Percentiles rank a stretch among this genome's conserved stretches.
phyloP scores from a whole-genome alignment of 2,113 vertebrate species.

The Chelonoidis abingdonii region DNA sequence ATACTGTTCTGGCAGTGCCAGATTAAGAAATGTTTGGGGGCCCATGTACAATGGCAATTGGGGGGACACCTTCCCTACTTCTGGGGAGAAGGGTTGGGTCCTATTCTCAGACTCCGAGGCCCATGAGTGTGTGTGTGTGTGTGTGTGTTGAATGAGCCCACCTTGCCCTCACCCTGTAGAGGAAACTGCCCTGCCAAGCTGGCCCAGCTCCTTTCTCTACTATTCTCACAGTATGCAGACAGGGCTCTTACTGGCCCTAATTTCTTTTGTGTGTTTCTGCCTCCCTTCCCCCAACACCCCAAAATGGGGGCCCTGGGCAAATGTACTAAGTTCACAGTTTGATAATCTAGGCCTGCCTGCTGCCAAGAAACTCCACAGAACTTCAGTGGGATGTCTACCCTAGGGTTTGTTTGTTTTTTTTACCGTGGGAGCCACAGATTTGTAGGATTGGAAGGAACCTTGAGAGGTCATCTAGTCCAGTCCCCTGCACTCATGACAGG shows the following conservation, averaged over 20 bases:
- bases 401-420: too few relatives aligned
- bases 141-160: not conserved
- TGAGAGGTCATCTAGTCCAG: too few relatives aligned
- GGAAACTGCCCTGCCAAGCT: not conserved
- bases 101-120: not conserved
- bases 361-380: not conserved
- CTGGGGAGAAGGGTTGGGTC: not conserved
- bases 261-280: too few relatives aligned
- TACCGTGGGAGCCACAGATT: too few relatives aligned
- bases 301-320: not conserved
- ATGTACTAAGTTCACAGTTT: not conserved
- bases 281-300: too few relatives aligned
- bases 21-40: not conserved
- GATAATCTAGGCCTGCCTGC: not conserved
- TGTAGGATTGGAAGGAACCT: too few relatives aligned
- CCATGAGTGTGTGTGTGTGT: too few relatives aligned
- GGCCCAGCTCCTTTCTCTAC: not conserved
- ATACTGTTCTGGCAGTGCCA: not conserved
- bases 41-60: not conserved
- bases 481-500: too few relatives aligned
- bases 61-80: not conserved
- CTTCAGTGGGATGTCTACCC: fast-evolving
- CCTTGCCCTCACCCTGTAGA: not conserved
- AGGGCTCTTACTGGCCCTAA: not conserved
- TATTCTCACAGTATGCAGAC: not conserved